phyloP scores from a whole-genome alignment of 2,113 vertebrate species.

The Rattus norvegicus region DNA sequence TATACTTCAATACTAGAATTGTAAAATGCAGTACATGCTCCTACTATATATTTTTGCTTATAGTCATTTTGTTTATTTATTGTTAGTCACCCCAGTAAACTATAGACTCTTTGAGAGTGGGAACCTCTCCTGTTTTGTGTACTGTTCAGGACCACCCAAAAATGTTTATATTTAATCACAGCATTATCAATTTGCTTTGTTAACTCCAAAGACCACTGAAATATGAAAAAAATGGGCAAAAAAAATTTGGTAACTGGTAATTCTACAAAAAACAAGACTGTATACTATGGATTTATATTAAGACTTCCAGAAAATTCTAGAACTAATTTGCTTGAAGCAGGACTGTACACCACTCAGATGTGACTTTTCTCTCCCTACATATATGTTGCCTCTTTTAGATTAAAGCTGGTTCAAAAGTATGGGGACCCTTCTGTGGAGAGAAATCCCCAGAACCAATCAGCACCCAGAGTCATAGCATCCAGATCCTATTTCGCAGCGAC shows the following conservation, averaged over 20 bases:
- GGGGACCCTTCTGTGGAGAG: constrained; percentile 94
- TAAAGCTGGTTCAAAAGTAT: constrained; percentile 85
- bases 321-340: neutral
- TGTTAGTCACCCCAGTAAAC: neutral
- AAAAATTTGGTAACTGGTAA: neutral
- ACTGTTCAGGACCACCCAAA: neutral
- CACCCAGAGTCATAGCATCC: constrained; percentile 88
- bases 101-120: neutral
- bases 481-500: constrained; percentile 94
- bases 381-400: constrained; percentile 85
- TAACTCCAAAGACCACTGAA: neutral
- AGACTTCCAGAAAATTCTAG: neutral
- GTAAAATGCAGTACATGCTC: neutral
- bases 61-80: neutral
- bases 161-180: neutral
- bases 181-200: neutral
- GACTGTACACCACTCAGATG: neutral
- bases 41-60: neutral
- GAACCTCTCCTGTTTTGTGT: neutral
- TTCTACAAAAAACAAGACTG: neutral
- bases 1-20: neutral
- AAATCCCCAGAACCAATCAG: constrained; percentile 90
- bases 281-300: neutral
- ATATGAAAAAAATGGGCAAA: neutral
- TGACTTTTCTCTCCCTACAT: neutral